Conservation (phyloP, 2,797 vertebrate genomes). For the Gymnocypris eckloni region DNA sequence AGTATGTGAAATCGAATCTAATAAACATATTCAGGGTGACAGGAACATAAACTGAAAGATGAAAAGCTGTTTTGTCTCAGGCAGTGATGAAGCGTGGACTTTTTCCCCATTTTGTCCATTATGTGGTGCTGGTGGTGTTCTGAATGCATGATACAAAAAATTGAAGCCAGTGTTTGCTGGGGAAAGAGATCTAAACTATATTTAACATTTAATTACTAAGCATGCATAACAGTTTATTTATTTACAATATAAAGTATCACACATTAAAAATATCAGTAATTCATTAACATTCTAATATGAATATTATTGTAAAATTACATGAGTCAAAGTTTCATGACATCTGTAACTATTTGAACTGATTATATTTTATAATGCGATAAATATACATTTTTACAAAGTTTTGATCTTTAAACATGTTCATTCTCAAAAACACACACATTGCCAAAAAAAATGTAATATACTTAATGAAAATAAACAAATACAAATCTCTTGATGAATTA, state of each 20-base stretch:
- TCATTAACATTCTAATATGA: neutral
- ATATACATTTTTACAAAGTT: neutral
- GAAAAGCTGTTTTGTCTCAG: constrained; percentile 12
- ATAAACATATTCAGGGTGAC: constrained; percentile 18
- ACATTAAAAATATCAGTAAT: neutral
- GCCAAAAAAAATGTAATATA: too few relatives aligned
- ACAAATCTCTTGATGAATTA: too few relatives aligned
- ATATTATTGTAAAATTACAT: neutral
- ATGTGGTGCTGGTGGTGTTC: neutral
- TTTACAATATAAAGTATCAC: neutral
- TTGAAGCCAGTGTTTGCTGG: neutral
- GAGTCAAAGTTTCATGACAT: neutral
- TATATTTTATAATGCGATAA: neutral
- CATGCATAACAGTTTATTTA: neutral
- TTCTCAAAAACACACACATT: too few relatives aligned
- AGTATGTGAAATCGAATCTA: constrained; percentile 24
- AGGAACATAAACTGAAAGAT: constrained; percentile 1
- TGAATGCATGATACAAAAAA: neutral
- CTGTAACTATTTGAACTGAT: neutral
- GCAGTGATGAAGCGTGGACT: neutral
- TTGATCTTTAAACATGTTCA: too few relatives aligned
- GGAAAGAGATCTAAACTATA: neutral
- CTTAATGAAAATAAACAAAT: too few relatives aligned
- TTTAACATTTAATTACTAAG: neutral
- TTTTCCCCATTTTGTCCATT: neutral